Percentiles rank a stretch among this genome's conserved stretches.
Evolutionary conservation across 2,113 vertebrate genomes (phyloP).

Genomic region (Passer montanus): DNA sequence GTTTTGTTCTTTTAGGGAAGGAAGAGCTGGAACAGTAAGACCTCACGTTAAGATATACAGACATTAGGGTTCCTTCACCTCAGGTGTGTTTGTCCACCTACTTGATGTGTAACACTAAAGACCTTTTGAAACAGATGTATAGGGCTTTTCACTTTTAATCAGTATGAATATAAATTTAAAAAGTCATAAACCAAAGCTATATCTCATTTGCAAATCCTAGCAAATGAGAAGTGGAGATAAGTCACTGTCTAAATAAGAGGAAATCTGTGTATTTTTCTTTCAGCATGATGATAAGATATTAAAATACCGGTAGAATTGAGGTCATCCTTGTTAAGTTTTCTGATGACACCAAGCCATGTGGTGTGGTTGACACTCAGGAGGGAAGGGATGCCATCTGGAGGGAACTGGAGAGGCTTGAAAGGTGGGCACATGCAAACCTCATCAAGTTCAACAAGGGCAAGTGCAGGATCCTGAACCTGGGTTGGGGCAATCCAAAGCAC

Average conservation of each 20-base stretch:
- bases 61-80: neutral
- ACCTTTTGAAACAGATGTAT: neutral
- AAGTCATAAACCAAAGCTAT: neutral
- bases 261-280: neutral
- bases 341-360: neutral
- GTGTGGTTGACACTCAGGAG: neutral
- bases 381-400: neutral
- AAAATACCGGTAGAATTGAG: neutral
- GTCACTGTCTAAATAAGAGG: neutral
- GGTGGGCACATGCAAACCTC: neutral
- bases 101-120: accelerated
- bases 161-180: neutral
- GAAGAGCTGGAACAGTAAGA: neutral
- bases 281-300: neutral
- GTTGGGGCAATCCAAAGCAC: neutral
- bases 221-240: neutral
- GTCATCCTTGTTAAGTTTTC: neutral
- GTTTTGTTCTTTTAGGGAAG: neutral
- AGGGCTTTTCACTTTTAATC: neutral
- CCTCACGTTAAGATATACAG: neutral
- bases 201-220: neutral
- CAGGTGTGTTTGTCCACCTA: accelerated
- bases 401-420: neutral
- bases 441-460: neutral
- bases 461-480: neutral